Percentiles rank a stretch among this genome's conserved stretches.
Evolutionary conservation across 1,140 invertebrate species (phyloP).

Genomic region (Cardiocondyla obscurior): DNA sequence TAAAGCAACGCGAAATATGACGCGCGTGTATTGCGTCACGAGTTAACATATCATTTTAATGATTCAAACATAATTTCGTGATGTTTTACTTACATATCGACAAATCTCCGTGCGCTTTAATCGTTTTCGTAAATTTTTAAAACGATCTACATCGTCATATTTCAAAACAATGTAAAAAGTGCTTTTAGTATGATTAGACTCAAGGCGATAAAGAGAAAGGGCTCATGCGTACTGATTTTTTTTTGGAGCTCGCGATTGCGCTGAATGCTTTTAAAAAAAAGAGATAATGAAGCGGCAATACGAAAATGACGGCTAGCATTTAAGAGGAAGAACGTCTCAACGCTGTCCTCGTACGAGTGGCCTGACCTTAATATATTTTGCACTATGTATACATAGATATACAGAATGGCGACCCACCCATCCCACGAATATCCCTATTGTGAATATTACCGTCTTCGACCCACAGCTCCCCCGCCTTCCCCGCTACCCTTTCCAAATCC

Average conservation of each 20-base stretch:
- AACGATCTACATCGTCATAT: constrained; percentile 5
- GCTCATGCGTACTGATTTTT: constrained; percentile 4
- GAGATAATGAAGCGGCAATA: constrained; percentile 23
- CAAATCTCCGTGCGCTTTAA: constrained; percentile 29
- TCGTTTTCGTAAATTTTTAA: constrained; percentile 13
- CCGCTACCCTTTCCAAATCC: background rate
- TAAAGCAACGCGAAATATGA: background rate
- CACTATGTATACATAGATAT: constrained; percentile 61
- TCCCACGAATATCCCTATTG: constrained; percentile 44
- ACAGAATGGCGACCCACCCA: constrained; percentile 45
- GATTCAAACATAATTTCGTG: constrained; percentile 33
- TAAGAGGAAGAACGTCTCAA: constrained; percentile 38
- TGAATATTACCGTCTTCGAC: constrained; percentile 64
- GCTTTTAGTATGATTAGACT: constrained; percentile 19
- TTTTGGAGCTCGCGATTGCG: background rate
- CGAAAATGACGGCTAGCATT: constrained; percentile 34
- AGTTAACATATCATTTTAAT: constrained; percentile 47
- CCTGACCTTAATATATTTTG: constrained; percentile 71
- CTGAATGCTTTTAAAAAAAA: background rate
- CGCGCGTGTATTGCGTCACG: background rate
- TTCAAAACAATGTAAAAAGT: constrained; percentile 48
- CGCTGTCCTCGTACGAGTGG: constrained; percentile 53
- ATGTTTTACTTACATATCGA: constrained; percentile 53
- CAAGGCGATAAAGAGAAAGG: background rate
- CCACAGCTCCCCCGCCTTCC: background rate